Conservation (phyloP, 2,888 invertebrate genomes). For the Mesoligia furuncula region DNA sequence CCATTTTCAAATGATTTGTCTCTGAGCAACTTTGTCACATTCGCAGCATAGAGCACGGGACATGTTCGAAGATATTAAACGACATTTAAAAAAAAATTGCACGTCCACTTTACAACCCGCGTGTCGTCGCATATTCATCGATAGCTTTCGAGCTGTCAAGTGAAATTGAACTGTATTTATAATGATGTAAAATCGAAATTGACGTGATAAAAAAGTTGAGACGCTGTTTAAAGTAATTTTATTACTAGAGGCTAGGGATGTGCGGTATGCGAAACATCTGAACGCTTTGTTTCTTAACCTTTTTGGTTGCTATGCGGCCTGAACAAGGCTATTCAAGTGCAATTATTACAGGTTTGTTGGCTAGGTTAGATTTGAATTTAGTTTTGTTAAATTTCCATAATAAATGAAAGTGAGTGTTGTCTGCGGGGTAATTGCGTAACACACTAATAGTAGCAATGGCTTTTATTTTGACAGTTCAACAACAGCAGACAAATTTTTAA, state of each 20-base stretch:
- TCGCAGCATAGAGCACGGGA: slow-evolving; percentile 81
- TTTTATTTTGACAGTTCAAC: no score
- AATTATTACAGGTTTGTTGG: slow-evolving; percentile 7
- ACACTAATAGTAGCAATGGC: no score
- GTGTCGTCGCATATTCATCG: slow-evolving; percentile 76
- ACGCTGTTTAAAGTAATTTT: slow-evolving; percentile 79
- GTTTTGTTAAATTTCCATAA: no score
- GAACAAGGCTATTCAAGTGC: slow-evolving; percentile 9
- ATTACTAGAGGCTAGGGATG: slow-evolving; percentile 74
- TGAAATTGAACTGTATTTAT: slow-evolving; percentile 61
- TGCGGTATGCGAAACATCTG: slow-evolving; percentile 57
- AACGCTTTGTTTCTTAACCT: slow-evolving; percentile 44
- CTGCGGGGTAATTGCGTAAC: no score
- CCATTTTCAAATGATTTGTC: slow-evolving; percentile 35
- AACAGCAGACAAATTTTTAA: no score
- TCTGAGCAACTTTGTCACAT: slow-evolving; percentile 70
- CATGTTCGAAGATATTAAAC: slow-evolving; percentile 79
- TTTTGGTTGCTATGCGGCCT: slow-evolving; percentile 30
- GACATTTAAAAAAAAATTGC: slow-evolving; percentile 73
- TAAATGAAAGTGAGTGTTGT: no score
- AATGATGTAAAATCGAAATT: slow-evolving; percentile 55
- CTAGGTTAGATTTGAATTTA: no score
- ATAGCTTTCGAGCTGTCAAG: slow-evolving; percentile 49
- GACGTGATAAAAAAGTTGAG: slow-evolving; percentile 51
- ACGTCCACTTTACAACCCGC: slow-evolving; percentile 73